Conservation (phyloP, 2,797 vertebrate genomes). For the Danio jaintianensis region DNA sequence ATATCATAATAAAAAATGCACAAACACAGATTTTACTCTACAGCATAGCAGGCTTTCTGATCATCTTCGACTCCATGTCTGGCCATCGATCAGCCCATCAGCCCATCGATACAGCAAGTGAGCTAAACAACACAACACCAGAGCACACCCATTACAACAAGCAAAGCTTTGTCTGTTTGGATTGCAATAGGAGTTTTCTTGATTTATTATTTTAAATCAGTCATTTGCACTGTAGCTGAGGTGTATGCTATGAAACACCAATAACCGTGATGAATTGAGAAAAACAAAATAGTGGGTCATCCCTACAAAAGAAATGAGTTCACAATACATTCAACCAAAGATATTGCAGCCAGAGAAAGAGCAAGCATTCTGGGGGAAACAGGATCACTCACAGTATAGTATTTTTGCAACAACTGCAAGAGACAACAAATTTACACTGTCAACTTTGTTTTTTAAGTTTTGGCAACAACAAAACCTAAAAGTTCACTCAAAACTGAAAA, state of each 20-base stretch:
- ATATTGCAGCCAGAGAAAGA: neutral
- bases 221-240: neutral
- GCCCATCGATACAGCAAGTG: neutral
- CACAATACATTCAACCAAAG: constrained; percentile 30
- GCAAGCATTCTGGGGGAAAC: neutral
- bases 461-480: neutral
- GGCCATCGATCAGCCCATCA: constrained; percentile 12
- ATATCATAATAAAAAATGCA: constrained; percentile 50
- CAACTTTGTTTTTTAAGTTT: neutral
- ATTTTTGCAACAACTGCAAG: neutral
- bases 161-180: neutral
- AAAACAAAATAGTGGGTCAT: neutral
- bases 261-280: constrained; percentile 8
- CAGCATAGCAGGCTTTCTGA: constrained; percentile 36
- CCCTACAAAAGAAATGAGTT: neutral
- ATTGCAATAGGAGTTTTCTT: neutral
- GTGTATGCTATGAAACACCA: constrained; percentile 3
- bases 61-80: neutral
- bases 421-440: neutral
- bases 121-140: constrained; percentile 1
- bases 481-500: neutral
- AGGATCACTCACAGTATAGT: neutral
- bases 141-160: neutral
- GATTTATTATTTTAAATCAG: neutral
- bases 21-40: constrained; percentile 48